Base-by-base conservation (phyloP, 2,888 invertebrate genomes). In the Oeneis ivallda region DNA sequence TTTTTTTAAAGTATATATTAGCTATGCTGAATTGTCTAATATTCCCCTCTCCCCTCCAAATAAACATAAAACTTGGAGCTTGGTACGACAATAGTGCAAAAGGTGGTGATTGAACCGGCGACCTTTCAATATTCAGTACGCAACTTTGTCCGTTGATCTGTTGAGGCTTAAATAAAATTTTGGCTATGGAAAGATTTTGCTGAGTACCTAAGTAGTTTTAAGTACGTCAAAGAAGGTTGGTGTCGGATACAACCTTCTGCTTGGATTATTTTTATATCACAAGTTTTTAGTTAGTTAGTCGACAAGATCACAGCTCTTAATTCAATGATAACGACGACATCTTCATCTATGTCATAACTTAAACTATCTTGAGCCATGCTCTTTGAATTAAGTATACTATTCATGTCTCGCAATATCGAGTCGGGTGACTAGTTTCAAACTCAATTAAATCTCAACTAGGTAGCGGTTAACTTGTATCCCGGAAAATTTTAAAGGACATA, bases 391-490 rank as follows among this genome's bases (percentile, higher is more conserved):
- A n/a, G 32, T 32, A 13, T 32, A 52, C 37, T 41, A 41, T 47
- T 47, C 15, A 37, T 54, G 34, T 54, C 54, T 15, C 17, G 7
- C 11, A 37, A 15, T 17, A 53, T 53, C 2, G 34, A 37, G 53
- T 37, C 53, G n/a, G 15, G 15, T 39, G 37, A 15, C 10, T 37
- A 11, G 54, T 37, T 54, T 54, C 17, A 54, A 54, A 54, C 37
- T 37, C 17, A 37, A 54, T 54, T 54, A 37, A 39, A 54, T 39
- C 34, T 52, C 11, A 4, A 34, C 52, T n/a, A 13, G 52, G 32
- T 32, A 7, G 52, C 32, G n/a, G 34, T 52, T 32, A 32, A 32
- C 9, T 7, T 37, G 37, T 37, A 8, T 49, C 34, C 34, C 49
- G 19, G 49, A 49, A 26, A 11, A 49, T 49, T 17, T 19, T 47